Percentiles rank a stretch among this genome's conserved stretches.
These are phyloP conservation scores for Drosophila subpulchrella DNA, from an alignment of 1,140 invertebrate species.

Conservation along the genomic window DNA sequence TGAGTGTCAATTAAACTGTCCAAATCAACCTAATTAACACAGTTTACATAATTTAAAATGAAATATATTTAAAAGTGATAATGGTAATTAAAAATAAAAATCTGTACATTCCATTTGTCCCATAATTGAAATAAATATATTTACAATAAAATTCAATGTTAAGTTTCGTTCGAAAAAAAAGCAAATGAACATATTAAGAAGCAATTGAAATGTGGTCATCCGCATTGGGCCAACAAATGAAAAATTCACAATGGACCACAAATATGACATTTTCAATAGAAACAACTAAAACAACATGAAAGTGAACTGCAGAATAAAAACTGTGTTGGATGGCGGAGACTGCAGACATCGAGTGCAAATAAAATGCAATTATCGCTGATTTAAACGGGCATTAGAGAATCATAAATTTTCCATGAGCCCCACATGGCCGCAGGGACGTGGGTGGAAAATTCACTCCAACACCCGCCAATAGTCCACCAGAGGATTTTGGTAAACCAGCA, in stretches of 20 bases:
- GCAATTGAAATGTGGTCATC: constrained; percentile 69
- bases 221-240: constrained; percentile 19
- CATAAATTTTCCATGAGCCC: constrained; percentile 47
- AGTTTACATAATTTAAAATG: constrained; percentile 30
- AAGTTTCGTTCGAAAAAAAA: constrained; percentile 5
- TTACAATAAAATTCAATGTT: constrained; percentile 24
- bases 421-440: constrained; percentile 10
- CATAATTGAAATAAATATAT: constrained; percentile 7
- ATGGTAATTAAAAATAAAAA: constrained; percentile 19
- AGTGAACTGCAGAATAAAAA: neutral
- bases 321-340: constrained; percentile 7
- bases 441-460: constrained; percentile 22
- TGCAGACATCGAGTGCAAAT: constrained; percentile 45
- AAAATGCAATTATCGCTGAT: constrained; percentile 65
- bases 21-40: constrained; percentile 37
- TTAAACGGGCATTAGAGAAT: constrained; percentile 62
- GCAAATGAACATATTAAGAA: constrained; percentile 61
- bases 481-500: constrained; percentile 57
- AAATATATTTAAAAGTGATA: constrained; percentile 38
- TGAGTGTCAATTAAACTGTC: constrained; percentile 61
- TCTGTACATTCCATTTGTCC: neutral
- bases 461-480: constrained; percentile 35
- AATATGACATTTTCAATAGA: constrained; percentile 50
- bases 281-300: constrained; percentile 10
- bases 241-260: constrained; percentile 50